Evolutionary conservation across 2,797 vertebrate species (phyloP).

Genomic region (Gymnodraco acuticeps): DNA sequence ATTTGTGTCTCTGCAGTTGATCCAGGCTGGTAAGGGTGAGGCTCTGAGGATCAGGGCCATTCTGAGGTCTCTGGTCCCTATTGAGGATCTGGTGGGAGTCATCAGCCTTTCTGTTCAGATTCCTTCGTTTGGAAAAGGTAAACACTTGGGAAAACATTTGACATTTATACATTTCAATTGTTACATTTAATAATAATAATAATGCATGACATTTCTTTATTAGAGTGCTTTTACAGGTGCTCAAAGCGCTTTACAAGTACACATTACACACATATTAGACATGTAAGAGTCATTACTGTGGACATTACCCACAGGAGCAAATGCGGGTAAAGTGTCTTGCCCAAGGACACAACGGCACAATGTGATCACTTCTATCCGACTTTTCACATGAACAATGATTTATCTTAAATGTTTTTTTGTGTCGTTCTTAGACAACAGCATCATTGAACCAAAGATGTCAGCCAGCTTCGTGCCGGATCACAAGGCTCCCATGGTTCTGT

Average conservation of each 20-base stretch:
- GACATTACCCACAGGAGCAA: no score
- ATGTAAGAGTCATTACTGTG: no score
- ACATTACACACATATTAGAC: no score
- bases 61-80: slow-evolving; percentile 92
- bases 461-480: slow-evolving; percentile 96
- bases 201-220: no score
- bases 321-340: no score
- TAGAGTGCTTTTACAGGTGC: no score
- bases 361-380: not conserved
- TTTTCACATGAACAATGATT: slow-evolving; percentile 2
- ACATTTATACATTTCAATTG: not conserved
- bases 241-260: no score
- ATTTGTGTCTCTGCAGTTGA: slow-evolving; percentile 84
- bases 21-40: slow-evolving; percentile 95
- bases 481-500: slow-evolving; percentile 96
- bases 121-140: slow-evolving; percentile 94
- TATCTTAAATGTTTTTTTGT: slow-evolving; percentile 16
- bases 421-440: slow-evolving; percentile 86
- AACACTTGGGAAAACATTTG: not conserved
- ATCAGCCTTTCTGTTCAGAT: slow-evolving; percentile 95
- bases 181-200: no score
- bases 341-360: no score
- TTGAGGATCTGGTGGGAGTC: slow-evolving; percentile 95
- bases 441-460: slow-evolving; percentile 96
- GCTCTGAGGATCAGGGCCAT: slow-evolving; percentile 96